Evolutionary conservation across 2,888 invertebrate species (phyloP).

Genomic region (Hydriomena furcata): DNA sequence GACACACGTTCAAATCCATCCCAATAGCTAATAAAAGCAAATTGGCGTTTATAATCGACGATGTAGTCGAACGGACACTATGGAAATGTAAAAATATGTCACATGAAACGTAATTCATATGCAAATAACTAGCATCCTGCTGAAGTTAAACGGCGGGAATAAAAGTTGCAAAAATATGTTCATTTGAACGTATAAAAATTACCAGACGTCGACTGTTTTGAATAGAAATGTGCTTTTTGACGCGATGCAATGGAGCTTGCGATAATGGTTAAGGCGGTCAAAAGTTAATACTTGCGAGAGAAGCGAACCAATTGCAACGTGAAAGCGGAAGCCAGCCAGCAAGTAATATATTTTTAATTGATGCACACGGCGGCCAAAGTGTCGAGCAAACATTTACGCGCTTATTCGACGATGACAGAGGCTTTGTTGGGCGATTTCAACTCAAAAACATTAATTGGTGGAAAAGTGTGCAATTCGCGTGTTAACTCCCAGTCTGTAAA

Average conservation of each 20-base stretch:
- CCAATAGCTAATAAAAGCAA: conserved; percentile 39
- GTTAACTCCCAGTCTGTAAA: conserved; percentile 68
- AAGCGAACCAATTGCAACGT: conserved; percentile 11
- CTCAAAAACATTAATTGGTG: conserved; percentile 73
- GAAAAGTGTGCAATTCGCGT: conserved; percentile 74
- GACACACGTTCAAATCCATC: conserved; percentile 12
- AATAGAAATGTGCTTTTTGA: conserved; percentile 33
- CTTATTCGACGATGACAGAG: conserved; percentile 66
- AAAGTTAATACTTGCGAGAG: not conserved
- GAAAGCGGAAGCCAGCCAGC: conserved; percentile 58
- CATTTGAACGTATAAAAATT: conserved; percentile 65
- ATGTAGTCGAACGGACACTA: conserved; percentile 52
- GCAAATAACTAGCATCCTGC: conserved; percentile 65
- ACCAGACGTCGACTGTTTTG: conserved; percentile 39
- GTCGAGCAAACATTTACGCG: conserved; percentile 76
- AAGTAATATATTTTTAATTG: conserved; percentile 80
- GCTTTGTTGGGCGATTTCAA: conserved; percentile 73
- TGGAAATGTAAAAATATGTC: conserved; percentile 59
- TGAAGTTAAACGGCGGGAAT: conserved; percentile 66
- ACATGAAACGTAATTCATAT: conserved; percentile 67
- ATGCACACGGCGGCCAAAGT: conserved; percentile 70
- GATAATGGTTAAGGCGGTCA: conserved; percentile 5
- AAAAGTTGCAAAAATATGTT: conserved; percentile 67
- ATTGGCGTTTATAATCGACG: conserved; percentile 41
- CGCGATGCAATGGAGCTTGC: conserved; percentile 6